Evolutionary conservation across 2,888 invertebrate genomes (phyloP).

Genomic region (Sinotaia quadrata): DNA sequence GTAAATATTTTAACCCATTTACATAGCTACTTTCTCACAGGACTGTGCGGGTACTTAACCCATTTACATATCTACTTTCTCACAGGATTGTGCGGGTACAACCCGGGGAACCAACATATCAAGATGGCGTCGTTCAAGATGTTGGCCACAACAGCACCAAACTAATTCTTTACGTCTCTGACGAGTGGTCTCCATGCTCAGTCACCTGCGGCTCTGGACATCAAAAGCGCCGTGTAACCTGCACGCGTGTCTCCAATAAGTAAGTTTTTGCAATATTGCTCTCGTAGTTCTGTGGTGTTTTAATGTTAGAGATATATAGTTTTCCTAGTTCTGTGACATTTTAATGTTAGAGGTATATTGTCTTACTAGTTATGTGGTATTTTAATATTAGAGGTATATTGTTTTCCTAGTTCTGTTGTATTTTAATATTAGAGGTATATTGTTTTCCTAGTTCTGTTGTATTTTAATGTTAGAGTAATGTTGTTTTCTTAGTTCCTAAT

Average conservation of each 20-base stretch:
- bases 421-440: too few relatives aligned
- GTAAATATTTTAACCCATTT: not conserved
- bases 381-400: too few relatives aligned
- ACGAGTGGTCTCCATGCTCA: conserved; percentile 90
- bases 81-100: not conserved
- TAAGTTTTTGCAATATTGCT: too few relatives aligned
- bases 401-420: too few relatives aligned
- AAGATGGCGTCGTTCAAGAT: conserved; percentile 21
- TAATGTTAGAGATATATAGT: too few relatives aligned
- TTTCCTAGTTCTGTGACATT: too few relatives aligned
- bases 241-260: conserved; percentile 74
- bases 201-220: conserved; percentile 86
- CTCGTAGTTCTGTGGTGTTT: too few relatives aligned
- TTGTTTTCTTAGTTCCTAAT: too few relatives aligned
- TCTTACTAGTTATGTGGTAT: too few relatives aligned
- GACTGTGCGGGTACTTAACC: not conserved
- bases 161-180: conserved; percentile 40
- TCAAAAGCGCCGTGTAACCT: conserved; percentile 79
- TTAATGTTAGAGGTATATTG: too few relatives aligned
- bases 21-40: not conserved
- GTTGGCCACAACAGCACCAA: conserved; percentile 20
- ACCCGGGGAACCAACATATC: conserved; percentile 1
- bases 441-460: too few relatives aligned
- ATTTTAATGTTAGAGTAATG: too few relatives aligned
- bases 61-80: not conserved